Evolutionary conservation across 2,113 vertebrate species (phyloP).

Genomic region (Heliornis fulica): DNA sequence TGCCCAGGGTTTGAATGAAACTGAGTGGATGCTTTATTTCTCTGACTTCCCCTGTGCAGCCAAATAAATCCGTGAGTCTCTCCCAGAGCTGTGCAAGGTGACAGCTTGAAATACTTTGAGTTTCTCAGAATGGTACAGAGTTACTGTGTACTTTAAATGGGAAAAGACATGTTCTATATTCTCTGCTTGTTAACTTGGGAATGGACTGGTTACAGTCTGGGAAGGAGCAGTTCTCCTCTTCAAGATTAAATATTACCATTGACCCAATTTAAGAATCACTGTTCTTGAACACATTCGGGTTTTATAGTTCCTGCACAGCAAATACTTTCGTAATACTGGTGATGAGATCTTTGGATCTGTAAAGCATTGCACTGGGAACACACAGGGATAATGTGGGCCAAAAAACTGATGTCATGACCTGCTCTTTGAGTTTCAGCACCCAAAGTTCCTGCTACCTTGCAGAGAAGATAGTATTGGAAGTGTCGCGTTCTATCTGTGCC

Average conservation of each 20-base stretch:
- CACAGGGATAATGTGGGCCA: neutral
- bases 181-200: neutral
- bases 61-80: neutral
- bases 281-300: neutral
- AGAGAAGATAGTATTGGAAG: neutral
- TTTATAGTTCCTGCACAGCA: neutral
- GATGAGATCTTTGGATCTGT: neutral
- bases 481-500: neutral
- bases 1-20: neutral
- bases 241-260: neutral
- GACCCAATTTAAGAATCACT: neutral
- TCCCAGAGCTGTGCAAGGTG: neutral
- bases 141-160: neutral
- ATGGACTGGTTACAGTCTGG: neutral
- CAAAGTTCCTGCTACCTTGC: fast-evolving
- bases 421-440: neutral
- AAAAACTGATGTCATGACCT: neutral
- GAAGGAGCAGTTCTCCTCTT: neutral
- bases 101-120: neutral
- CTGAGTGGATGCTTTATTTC: neutral
- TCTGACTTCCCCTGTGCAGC: neutral
- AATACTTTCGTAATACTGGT: neutral
- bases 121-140: neutral
- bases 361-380: neutral
- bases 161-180: neutral